Percentiles rank a stretch among this genome's conserved stretches.
These are phyloP conservation scores for Ferrisia virgata DNA, from an alignment of 2,888 invertebrate species.

Conservation along the genomic window DNA sequence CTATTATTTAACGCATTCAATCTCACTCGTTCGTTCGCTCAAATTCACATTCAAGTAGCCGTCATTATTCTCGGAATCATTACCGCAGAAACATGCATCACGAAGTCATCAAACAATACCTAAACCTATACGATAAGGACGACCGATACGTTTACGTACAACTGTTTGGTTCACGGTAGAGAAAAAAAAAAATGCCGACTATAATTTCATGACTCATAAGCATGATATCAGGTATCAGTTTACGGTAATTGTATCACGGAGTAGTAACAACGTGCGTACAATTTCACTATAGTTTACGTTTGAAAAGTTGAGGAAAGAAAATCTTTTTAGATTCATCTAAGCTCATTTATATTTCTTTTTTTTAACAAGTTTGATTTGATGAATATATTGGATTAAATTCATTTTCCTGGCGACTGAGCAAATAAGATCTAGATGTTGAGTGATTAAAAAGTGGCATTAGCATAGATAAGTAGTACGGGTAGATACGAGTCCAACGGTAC, in stretches of 20 bases:
- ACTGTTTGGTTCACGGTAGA: no score
- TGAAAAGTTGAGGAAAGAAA: neutral
- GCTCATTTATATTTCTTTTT: no score
- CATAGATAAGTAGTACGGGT: no score
- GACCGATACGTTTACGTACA: no score
- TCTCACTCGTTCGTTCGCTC: neutral
- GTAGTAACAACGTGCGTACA: neutral
- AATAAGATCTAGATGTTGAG: no score
- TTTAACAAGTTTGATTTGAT: neutral
- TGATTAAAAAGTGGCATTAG: no score
- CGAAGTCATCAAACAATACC: neutral
- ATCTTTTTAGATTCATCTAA: neutral
- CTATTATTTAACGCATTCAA: neutral
- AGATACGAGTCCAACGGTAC: no score
- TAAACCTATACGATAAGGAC: no score
- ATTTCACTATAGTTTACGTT: neutral
- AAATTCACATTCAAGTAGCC: neutral
- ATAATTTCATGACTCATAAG: neutral
- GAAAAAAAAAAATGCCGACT: neutral
- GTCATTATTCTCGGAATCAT: neutral
- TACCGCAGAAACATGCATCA: neutral
- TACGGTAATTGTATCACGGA: constrained; percentile 2
- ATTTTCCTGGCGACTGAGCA: neutral
- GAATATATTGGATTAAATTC: neutral
- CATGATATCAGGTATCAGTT: neutral